Conservation (phyloP, 2,797 vertebrate genomes). For the Aselliscus stoliczkanus region DNA sequence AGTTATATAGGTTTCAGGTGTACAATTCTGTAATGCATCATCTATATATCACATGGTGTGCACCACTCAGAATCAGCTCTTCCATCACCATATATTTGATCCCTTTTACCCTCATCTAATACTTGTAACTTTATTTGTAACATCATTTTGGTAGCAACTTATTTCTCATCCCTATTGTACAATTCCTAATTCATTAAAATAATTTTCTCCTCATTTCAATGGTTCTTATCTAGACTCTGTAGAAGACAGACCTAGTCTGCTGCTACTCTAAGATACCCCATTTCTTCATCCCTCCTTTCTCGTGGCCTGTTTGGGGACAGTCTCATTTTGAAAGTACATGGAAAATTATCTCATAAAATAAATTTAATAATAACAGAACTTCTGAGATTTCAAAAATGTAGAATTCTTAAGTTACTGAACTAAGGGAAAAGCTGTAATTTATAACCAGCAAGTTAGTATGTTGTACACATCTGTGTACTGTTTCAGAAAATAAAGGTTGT, state of each 20-base stretch:
- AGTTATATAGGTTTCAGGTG: too few relatives aligned
- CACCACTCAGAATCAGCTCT: too few relatives aligned
- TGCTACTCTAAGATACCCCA: not conserved
- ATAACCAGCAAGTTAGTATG: slow-evolving; percentile 72
- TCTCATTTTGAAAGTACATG: slow-evolving; percentile 49
- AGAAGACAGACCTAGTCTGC: not conserved
- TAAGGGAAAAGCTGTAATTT: slow-evolving; percentile 76
- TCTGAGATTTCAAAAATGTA: slow-evolving; percentile 64
- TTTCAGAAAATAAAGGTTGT: slow-evolving; percentile 78
- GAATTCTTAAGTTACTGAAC: slow-evolving; percentile 68
- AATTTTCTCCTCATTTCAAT: not conserved
- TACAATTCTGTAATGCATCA: too few relatives aligned
- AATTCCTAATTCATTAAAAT: not conserved
- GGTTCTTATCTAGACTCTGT: not conserved
- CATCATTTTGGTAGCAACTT: slow-evolving; percentile 18
- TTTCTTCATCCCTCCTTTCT: not conserved
- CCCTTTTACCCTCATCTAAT: not conserved
- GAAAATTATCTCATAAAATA: slow-evolving; percentile 48
- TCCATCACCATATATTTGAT: too few relatives aligned
- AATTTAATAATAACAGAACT: slow-evolving; percentile 69
- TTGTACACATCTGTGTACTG: slow-evolving; percentile 72
- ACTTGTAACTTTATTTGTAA: not conserved
- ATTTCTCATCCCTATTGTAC: slow-evolving; percentile 4
- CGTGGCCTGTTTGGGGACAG: not conserved
- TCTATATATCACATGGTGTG: too few relatives aligned